Conservation (phyloP, 2,797 vertebrate species). For the Alca torda region DNA sequence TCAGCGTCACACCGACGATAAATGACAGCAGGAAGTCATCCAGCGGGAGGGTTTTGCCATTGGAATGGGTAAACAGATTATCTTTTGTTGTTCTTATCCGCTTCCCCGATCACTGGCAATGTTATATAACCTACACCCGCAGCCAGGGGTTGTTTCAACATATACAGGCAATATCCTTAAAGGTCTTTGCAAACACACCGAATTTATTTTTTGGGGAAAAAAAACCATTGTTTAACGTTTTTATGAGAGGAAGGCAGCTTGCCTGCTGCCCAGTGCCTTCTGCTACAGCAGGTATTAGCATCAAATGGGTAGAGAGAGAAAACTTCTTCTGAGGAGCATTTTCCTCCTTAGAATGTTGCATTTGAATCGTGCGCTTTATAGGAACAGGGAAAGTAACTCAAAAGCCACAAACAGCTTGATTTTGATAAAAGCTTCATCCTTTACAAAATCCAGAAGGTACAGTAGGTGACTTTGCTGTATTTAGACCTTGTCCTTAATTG, state of each 20-base stretch:
- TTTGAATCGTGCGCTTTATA: background rate
- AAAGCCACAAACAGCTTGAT: background rate
- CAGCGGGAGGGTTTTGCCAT: background rate
- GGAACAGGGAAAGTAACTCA: background rate
- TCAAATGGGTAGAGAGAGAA: background rate
- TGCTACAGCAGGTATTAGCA: background rate
- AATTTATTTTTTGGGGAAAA: background rate
- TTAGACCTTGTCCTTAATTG: background rate
- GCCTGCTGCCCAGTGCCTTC: background rate
- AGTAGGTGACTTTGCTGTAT: background rate
- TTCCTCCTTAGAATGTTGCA: background rate
- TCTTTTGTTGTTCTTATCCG: background rate
- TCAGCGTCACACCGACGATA: background rate
- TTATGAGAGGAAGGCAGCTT: background rate
- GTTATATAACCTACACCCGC: background rate
- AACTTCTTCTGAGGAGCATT: background rate
- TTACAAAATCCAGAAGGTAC: background rate
- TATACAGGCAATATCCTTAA: background rate
- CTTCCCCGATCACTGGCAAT: background rate
- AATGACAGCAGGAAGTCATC: background rate
- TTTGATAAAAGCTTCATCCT: background rate
- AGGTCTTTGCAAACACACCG: background rate
- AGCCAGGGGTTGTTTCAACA: background rate
- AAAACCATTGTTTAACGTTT: background rate
- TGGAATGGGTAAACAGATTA: background rate